Evolutionary conservation across 2,888 invertebrate species (phyloP).

Genomic region (Salticus scenicus): DNA sequence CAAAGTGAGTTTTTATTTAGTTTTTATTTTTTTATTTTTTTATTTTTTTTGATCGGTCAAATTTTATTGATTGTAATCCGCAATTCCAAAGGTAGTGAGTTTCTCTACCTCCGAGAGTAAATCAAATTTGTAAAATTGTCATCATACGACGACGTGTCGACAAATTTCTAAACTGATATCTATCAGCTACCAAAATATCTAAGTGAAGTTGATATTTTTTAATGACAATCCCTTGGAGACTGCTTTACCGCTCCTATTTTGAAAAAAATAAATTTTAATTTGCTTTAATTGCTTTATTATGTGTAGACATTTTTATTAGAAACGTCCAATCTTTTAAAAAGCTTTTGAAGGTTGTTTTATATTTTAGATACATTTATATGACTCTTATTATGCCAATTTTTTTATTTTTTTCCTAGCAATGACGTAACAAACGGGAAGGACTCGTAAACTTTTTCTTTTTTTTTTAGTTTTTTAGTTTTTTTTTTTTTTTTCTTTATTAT

Average conservation of each 20-base stretch:
- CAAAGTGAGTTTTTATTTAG: too few relatives aligned
- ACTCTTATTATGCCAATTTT: neutral
- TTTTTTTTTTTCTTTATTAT: conserved; percentile 35
- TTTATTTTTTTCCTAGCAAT: neutral
- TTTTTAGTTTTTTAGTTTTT: conserved; percentile 28
- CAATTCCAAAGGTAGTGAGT: conserved; percentile 61
- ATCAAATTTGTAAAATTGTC: conserved; percentile 44
- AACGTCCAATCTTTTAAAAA: neutral
- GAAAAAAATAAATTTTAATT: conserved; percentile 14
- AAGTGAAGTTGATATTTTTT: neutral
- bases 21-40: too few relatives aligned
- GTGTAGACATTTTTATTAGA: neutral
- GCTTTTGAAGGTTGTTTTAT: neutral
- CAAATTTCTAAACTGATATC: conserved; percentile 62
- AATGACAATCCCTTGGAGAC: neutral
- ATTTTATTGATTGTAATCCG: conserved; percentile 62
- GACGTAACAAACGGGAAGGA: conserved; percentile 63
- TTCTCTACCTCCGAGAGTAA: conserved; percentile 28
- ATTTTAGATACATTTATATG: neutral
- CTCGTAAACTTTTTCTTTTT: conserved; percentile 26
- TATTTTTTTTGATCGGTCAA: too few relatives aligned
- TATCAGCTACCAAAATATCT: conserved; percentile 32
- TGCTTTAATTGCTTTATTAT: neutral
- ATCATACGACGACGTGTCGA: conserved; percentile 49
- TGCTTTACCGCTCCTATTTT: neutral